These are phyloP conservation scores for Augochlorella aurata DNA, from an alignment of 2,888 invertebrate genomes.

Conservation along the genomic window DNA sequence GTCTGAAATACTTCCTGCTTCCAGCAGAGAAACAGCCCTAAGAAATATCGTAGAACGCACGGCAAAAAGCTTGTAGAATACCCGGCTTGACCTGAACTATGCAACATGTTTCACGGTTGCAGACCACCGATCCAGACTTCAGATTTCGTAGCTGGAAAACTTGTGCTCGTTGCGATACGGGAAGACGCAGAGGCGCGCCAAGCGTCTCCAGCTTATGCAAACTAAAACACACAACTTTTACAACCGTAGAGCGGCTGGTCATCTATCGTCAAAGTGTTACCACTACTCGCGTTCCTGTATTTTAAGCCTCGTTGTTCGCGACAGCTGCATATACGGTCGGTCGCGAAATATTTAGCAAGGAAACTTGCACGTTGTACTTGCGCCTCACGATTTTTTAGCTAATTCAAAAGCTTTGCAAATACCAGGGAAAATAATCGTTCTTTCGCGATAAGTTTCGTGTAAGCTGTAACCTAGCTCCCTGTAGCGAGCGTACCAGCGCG, in stretches of 20 bases:
- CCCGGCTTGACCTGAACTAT: not conserved
- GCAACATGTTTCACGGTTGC: constrained; percentile 1
- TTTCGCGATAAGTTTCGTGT: not conserved
- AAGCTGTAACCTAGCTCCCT: not conserved
- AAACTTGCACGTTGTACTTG: too few species aligned
- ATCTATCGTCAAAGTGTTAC: constrained; percentile 6
- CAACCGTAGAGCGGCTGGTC: not conserved
- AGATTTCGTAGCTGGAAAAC: constrained; percentile 10
- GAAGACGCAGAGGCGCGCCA: not conserved
- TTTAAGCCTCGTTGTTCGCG: not conserved
- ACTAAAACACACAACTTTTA: constrained; percentile 14
- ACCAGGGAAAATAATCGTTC: not conserved
- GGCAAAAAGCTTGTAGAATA: not conserved
- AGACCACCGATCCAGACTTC: constrained; percentile 8
- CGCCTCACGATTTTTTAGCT: too few species aligned
- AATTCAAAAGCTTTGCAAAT: too few species aligned
- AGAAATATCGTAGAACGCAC: constrained; percentile 3
- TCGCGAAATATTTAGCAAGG: too few species aligned
- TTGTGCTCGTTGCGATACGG: constrained; percentile 1
- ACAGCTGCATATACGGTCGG: too few species aligned
- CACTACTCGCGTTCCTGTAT: not conserved
- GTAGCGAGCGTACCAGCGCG: not conserved
- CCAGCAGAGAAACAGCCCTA: constrained; percentile 4
- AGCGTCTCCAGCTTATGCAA: not conserved
- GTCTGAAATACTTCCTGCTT: not conserved